Conservation (phyloP, 2,888 invertebrate genomes). For the Euspilapteryx auroguttella region DNA sequence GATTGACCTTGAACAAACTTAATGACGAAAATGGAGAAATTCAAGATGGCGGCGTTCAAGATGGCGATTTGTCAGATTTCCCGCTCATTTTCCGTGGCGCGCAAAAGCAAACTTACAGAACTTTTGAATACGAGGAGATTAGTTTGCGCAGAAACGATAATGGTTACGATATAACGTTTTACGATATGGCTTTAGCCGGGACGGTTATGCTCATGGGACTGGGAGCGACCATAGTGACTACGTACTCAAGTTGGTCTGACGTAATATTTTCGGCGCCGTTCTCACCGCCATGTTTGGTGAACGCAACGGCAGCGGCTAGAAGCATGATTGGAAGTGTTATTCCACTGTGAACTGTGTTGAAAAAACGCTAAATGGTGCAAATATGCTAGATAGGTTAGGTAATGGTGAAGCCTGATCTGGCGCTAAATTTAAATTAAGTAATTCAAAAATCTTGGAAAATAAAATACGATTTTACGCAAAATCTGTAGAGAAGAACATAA, state of each 20-base stretch:
- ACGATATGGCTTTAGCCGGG: slow-evolving; percentile 56
- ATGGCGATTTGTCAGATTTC: slow-evolving; percentile 15
- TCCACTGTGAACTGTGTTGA: neutral
- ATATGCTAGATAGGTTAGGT: too few species aligned
- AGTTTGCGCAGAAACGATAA: slow-evolving; percentile 12
- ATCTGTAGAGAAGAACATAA: too few species aligned
- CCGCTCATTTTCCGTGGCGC: slow-evolving; percentile 19
- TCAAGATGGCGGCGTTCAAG: slow-evolving; percentile 8
- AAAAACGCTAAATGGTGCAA: neutral
- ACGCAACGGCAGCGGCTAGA: slow-evolving; percentile 53
- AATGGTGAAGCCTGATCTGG: too few species aligned
- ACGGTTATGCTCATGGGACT: slow-evolving; percentile 65
- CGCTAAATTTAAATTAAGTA: too few species aligned
- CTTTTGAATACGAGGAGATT: slow-evolving; percentile 19
- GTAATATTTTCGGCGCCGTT: slow-evolving; percentile 67
- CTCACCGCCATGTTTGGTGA: slow-evolving; percentile 73
- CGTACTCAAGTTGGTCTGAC: slow-evolving; percentile 70
- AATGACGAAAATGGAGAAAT: too few species aligned
- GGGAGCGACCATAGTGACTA: slow-evolving; percentile 66
- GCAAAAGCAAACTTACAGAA: slow-evolving; percentile 25
- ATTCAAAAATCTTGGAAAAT: too few species aligned
- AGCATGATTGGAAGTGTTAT: slow-evolving; percentile 18
- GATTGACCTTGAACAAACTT: slow-evolving; percentile 9
- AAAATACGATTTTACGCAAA: too few species aligned
- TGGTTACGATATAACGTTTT: slow-evolving; percentile 28